Conservation (phyloP, 2,888 invertebrate species). For the Pandemis cinnamomeana region DNA sequence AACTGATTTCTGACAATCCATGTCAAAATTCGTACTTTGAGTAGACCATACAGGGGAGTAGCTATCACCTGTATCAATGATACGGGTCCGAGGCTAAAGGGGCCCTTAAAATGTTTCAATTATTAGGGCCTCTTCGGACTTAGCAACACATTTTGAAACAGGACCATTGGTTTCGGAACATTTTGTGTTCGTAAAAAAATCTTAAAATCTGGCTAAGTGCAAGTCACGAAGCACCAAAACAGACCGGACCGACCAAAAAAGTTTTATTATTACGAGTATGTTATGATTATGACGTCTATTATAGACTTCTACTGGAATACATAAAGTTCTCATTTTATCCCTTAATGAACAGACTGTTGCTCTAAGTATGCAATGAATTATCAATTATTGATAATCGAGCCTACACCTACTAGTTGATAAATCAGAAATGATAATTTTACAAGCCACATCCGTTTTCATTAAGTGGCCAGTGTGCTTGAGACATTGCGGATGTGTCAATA, state of each 20-base stretch:
- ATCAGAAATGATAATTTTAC: conserved; percentile 72
- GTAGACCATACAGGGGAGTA: no score
- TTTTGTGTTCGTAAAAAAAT: background rate
- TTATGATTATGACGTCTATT: background rate
- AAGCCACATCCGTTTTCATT: conserved; percentile 78
- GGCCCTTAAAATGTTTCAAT: no score
- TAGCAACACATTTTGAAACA: no score
- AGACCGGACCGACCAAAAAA: background rate
- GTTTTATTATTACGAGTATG: background rate
- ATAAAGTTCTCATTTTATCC: conserved; percentile 2
- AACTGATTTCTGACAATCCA: background rate
- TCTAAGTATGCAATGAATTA: conserved; percentile 25
- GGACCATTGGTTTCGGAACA: background rate
- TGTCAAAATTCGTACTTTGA: no score
- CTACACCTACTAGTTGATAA: conserved; percentile 65
- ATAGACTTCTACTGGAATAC: background rate
- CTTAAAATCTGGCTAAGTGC: background rate
- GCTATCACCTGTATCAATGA: no score
- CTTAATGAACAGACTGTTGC: conserved; percentile 5
- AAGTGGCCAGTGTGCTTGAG: conserved; percentile 51
- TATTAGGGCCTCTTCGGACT: no score
- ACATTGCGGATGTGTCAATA: conserved; percentile 57
- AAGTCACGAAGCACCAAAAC: no score
- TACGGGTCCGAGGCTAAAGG: no score
- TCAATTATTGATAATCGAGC: conserved; percentile 33